phyloP scores from a whole-genome alignment of 23 tunicate species.

The Ascidia mentula region DNA sequence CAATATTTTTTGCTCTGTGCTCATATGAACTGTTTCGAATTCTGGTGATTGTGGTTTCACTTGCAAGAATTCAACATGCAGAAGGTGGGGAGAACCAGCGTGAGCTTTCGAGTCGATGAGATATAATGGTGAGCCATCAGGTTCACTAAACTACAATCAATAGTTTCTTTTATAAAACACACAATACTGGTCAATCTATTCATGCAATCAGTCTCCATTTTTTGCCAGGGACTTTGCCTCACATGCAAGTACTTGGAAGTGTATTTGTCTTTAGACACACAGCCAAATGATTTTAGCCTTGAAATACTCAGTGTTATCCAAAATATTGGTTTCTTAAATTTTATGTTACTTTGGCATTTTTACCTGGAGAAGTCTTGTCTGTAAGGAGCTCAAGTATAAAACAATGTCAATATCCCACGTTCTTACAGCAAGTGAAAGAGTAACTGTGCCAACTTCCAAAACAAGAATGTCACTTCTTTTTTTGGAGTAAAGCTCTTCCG shows the following conservation, averaged over 20 bases:
- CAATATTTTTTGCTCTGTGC: slow-evolving; percentile 38
- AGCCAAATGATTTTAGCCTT: no score
- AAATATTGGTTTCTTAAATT: background rate
- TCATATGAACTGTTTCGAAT: slow-evolving; percentile 33
- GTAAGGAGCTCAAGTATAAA: slow-evolving; percentile 34
- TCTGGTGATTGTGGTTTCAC: slow-evolving; percentile 61
- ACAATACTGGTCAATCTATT: no score
- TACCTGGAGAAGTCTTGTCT: slow-evolving; percentile 20
- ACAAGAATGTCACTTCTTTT: slow-evolving; percentile 9
- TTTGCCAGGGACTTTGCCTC: no score
- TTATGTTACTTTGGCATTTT: background rate
- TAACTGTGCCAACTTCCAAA: slow-evolving; percentile 34
- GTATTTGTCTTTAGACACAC: no score
- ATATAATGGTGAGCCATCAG: slow-evolving; percentile 41
- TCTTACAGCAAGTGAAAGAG: slow-evolving; percentile 15
- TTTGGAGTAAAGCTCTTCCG: slow-evolving; percentile 14
- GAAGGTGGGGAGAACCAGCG: slow-evolving; percentile 17
- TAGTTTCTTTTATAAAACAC: no score
- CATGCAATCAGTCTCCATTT: no score
- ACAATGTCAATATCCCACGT: slow-evolving; percentile 59
- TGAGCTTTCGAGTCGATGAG: slow-evolving; percentile 32
- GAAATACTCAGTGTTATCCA: no score
- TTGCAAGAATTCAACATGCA: slow-evolving; percentile 39
- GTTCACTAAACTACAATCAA: slow-evolving; percentile 19
- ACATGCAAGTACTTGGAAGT: no score